Evolutionary conservation across 2,888 invertebrate genomes (phyloP).

Genomic region (Melanargia galathea): DNA sequence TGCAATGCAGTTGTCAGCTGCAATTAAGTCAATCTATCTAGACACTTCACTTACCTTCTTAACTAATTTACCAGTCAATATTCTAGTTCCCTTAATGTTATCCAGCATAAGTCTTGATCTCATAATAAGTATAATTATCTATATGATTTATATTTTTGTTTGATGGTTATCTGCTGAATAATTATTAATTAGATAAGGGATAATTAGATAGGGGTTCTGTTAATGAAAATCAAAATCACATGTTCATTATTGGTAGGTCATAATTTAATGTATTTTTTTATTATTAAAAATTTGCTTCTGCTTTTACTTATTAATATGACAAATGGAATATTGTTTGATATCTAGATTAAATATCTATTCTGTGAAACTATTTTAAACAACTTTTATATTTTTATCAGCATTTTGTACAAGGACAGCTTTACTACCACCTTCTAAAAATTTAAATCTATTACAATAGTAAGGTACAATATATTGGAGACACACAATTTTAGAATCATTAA

Average conservation of each 20-base stretch:
- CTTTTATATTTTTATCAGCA: conserved; percentile 78
- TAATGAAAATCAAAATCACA: conserved; percentile 55
- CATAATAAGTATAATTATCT: no score
- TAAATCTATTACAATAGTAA: conserved; percentile 54
- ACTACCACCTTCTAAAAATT: conserved; percentile 59
- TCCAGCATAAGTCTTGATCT: no score
- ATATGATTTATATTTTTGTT: no score
- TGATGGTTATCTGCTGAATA: no score
- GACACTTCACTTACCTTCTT: no score
- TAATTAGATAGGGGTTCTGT: background rate
- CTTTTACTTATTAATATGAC: conserved; percentile 81
- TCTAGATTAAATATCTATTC: conserved; percentile 79
- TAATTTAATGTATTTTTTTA: conserved; percentile 81
- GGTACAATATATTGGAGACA: conserved; percentile 56
- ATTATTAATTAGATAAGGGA: no score
- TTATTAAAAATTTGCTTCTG: conserved; percentile 78
- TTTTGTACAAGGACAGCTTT: conserved; percentile 72
- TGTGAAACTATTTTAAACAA: conserved; percentile 80
- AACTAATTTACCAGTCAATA: no score
- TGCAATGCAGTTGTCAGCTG: no score
- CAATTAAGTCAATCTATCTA: no score
- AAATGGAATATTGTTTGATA: conserved; percentile 82
- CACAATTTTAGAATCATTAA: conserved; percentile 40
- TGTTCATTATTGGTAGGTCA: conserved; percentile 79
- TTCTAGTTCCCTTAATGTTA: no score